Conservation (phyloP, 2,888 invertebrate species). For the Archaeoteleia sp. region DNA sequence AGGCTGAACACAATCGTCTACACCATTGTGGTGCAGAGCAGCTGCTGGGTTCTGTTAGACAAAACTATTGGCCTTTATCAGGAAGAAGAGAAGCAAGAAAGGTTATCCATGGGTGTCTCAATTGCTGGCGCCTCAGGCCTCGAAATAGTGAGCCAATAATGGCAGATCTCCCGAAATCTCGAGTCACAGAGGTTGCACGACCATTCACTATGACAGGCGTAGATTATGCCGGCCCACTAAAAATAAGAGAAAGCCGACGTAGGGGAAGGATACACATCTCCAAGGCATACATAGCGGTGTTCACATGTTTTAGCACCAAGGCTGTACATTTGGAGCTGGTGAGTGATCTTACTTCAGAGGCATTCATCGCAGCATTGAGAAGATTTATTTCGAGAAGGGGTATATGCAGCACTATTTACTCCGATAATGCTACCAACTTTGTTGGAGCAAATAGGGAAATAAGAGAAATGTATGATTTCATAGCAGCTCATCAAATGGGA, state of each 20-base stretch:
- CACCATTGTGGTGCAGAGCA: too few relatives aligned
- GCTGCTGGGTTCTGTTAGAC: too few relatives aligned
- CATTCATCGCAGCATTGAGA: constrained; percentile 37
- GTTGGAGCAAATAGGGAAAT: too few relatives aligned
- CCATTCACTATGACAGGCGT: constrained; percentile 20
- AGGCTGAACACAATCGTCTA: too few relatives aligned
- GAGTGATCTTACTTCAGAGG: constrained; percentile 32
- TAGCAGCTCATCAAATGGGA: too few relatives aligned
- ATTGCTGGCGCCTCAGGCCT: constrained; percentile 25
- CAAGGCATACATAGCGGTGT: constrained; percentile 55
- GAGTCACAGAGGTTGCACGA: too few relatives aligned
- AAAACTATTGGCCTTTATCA: too few relatives aligned
- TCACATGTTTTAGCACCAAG: constrained; percentile 53
- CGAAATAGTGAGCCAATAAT: constrained; percentile 14
- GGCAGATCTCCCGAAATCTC: constrained; percentile 22
- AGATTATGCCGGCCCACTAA: constrained; percentile 50
- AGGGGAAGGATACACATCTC: constrained; percentile 21
- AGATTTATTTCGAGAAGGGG: constrained; percentile 40
- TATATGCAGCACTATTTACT: constrained; percentile 21
- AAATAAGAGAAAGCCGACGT: constrained; percentile 30
- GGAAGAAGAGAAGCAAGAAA: constrained; percentile 23
- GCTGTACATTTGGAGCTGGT: constrained; percentile 49
- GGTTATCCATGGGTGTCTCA: too few relatives aligned
- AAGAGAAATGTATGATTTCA: too few relatives aligned
- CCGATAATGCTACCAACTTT: constrained; percentile 40